Conservation (phyloP, 92 coral and sea anemone genomes). For the Chrysogorgia sp. region DNA sequence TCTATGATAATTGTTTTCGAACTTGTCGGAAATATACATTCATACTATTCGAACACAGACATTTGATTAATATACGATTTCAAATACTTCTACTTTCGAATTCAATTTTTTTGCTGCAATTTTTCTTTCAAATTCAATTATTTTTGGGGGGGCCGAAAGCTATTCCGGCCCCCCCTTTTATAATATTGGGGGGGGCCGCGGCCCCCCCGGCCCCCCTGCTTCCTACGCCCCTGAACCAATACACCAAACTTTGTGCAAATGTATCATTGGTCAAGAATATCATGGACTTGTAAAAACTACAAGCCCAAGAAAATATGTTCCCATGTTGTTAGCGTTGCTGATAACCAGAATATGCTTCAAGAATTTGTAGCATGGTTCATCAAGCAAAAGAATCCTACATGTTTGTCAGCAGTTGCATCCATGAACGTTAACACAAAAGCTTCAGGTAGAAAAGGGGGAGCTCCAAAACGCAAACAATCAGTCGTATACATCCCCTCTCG, state of each 20-base stretch:
- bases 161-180: too few relatives aligned
- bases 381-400: neutral
- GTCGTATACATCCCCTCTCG: neutral
- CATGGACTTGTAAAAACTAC: constrained; percentile 31
- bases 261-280: neutral
- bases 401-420: constrained; percentile 16
- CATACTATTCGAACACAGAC: too few relatives aligned
- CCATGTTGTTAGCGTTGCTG: constrained; percentile 16
- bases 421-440: constrained; percentile 11
- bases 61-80: too few relatives aligned
- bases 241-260: constrained; percentile 35
- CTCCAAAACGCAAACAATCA: neutral
- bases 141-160: too few relatives aligned
- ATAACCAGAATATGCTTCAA: neutral
- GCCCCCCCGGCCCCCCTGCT: too few relatives aligned
- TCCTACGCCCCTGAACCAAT: too few relatives aligned
- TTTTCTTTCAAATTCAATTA: too few relatives aligned
- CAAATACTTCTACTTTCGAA: too few relatives aligned
- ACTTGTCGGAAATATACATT: too few relatives aligned
- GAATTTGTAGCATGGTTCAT: constrained; percentile 9
- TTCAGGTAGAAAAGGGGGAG: constrained; percentile 17
- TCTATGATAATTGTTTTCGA: too few relatives aligned
- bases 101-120: too few relatives aligned
- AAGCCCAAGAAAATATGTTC: constrained; percentile 30
- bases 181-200: too few relatives aligned